Base-by-base conservation (phyloP, 2,888 invertebrate genomes). In the Oeneis ivallda region DNA sequence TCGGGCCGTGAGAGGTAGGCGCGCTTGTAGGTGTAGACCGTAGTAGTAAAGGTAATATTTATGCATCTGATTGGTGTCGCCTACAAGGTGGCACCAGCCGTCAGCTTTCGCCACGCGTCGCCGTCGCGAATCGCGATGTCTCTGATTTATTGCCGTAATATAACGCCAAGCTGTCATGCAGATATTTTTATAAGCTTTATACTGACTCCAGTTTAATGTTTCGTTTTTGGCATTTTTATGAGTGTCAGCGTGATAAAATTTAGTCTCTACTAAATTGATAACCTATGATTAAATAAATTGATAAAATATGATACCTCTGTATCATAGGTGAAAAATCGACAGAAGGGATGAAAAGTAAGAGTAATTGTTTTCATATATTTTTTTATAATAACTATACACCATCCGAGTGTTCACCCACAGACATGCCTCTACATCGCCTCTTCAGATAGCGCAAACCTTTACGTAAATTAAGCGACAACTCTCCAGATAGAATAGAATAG, bases 101-200 rank as follows among this genome's bases (percentile, higher is more conserved):
- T 76, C 76, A 79, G 77, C 74, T 70, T 71, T 74, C 76, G 71
- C 66, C 71, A 77, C 82, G 78, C 81, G 79, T 78, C 71, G 77
- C 79, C 79, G 83, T 85, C 85, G 79, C 84, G 67, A 76, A 82
- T 85, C 85, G 79, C 84, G 67, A 76, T 68, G 70, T 74, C 74
- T 79, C 84, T 91, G 91, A 92, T 91, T 91, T 92, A 92, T 90
- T 88, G 83, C 85, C 74, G 84, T 85, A 90, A 90, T 92, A 90
- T 89, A 89, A 85, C 85, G 86, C 84, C 81, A 79, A 84, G 80
- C 86, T 87, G 86, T 86, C 90, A 87, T 85, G 85, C 79, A 86
- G 85, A 86, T 87, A 89, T 87, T 90, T 89, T 88, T 86, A 89
- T 89, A 89, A 85, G 62, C 57, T 49, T 53, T 58, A 56, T 57